Evolutionary conservation across 1,140 invertebrate species (phyloP).

Genomic region (Branchinecta lindahli): DNA sequence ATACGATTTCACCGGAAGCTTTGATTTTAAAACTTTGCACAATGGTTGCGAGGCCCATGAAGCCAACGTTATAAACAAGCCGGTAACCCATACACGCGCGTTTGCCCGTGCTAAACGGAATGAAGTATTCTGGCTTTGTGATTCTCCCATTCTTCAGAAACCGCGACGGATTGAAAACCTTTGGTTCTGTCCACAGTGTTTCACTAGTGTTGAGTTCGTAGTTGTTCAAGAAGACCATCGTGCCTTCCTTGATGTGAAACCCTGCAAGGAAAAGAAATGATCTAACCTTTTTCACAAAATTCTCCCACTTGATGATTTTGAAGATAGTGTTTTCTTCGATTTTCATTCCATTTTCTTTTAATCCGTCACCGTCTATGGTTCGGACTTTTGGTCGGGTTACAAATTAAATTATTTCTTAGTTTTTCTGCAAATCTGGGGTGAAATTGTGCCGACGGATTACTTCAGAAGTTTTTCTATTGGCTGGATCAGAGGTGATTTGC

Average conservation of each 20-base stretch:
- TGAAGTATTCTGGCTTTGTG: conserved; percentile 43
- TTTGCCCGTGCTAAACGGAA: conserved; percentile 70
- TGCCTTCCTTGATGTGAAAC: conserved; percentile 56
- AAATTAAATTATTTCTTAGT: no score
- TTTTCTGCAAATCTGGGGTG: no score
- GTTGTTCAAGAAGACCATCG: conserved; percentile 72
- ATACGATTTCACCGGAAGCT: conserved; percentile 13
- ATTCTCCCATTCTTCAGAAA: conserved; percentile 41
- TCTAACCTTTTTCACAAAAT: not conserved
- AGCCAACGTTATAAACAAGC: conserved; percentile 55
- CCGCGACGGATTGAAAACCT: conserved; percentile 51
- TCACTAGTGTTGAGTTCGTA: conserved; percentile 61
- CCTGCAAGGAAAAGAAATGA: conserved; percentile 31
- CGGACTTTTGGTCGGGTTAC: no score
- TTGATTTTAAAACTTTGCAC: conserved; percentile 53
- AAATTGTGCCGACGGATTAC: no score
- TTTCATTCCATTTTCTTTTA: no score
- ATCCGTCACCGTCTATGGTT: no score
- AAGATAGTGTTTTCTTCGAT: no score
- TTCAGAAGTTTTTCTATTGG: no score
- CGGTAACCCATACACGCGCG: conserved; percentile 76
- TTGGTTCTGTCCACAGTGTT: conserved; percentile 51
- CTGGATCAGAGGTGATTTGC: no score
- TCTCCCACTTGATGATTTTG: no score
- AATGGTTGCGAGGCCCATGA: conserved; percentile 52